Evolutionary conservation across 2,113 vertebrate species (phyloP), one percentile per base, ranked within the genome.

Genomic region (Proterorhinus semilunaris): DNA sequence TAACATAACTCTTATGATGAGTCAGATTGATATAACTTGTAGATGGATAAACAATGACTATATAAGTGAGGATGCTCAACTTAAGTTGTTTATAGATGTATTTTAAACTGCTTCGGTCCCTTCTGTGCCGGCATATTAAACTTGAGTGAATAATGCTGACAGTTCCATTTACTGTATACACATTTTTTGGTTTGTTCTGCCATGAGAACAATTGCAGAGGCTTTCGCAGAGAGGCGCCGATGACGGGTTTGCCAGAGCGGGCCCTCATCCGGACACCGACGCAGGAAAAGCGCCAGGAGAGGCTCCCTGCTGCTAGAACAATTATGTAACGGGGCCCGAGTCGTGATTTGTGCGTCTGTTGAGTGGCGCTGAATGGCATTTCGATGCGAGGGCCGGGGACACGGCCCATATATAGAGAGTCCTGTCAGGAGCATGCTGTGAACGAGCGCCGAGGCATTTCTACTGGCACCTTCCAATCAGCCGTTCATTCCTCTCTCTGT

Each of bases 291-390:
- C 71, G 65, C 69, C 71, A 63, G 82, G 83, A 87, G 66, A 47
- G 64, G 52, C 74, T 80, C 78, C 85, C 81, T 64, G 83, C 89
- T 86, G 81, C 66, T 68, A 78, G 52, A 72, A 83, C 81, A 87
- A 86, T 88, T 88, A 90, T 76, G 76, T 82, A 87, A 87, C 77
- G 82, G 71, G 86, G 81, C 87, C 87, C 83, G 83, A 86, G 78
- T 82, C 62, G 36, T 62, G 76, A 84, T 86, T 86, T 81, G 63
- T 85, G 84, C 68, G 68, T 88, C 81, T 84, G 71, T 72, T 68
- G 27, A 36, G 27, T 76, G 65, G 48, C 15, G 16, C 50, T 49
- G 66, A 83, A 84, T 76, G 70, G 75, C 78, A 71, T 84, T 87
- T 78, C 72, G 78, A 77, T 73, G 76, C 79, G 46, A 71, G 49